Percentiles rank a stretch among this genome's conserved stretches.
Conservation (phyloP, 2,888 invertebrate genomes). For the Nomada hirtipes region DNA sequence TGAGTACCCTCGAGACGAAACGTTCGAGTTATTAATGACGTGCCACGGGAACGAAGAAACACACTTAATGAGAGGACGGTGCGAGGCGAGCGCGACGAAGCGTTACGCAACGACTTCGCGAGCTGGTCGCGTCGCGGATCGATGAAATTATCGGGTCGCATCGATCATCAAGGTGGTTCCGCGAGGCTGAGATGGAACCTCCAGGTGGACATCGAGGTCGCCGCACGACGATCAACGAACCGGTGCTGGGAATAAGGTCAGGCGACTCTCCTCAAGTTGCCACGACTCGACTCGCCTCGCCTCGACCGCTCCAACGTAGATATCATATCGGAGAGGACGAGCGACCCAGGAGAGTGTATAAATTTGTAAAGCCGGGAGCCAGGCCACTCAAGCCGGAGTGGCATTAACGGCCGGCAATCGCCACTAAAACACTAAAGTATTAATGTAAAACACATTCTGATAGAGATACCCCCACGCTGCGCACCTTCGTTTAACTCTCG, state of each 20-base stretch:
- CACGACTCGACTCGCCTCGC: slow-evolving; percentile 33
- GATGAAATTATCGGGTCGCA: slow-evolving; percentile 41
- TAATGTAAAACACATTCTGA: slow-evolving; percentile 84
- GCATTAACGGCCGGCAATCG: slow-evolving; percentile 83
- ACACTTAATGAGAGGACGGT: slow-evolving; percentile 16
- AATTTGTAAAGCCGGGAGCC: slow-evolving; percentile 83
- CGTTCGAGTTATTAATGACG: slow-evolving; percentile 46
- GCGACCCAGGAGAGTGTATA: slow-evolving; percentile 78
- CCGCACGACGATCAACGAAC: slow-evolving; percentile 53
- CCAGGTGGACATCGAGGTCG: slow-evolving; percentile 59
- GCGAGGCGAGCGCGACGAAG: not conserved
- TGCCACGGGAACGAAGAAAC: slow-evolving; percentile 31
- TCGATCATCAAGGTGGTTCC: slow-evolving; percentile 40
- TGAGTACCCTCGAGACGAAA: not conserved
- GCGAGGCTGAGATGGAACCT: slow-evolving; percentile 17
- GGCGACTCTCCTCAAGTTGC: slow-evolving; percentile 50
- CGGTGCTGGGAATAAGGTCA: slow-evolving; percentile 70
- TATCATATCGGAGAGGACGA: slow-evolving; percentile 80
- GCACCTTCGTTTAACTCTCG: slow-evolving; percentile 31
- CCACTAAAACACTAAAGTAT: slow-evolving; percentile 83
- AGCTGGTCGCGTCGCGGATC: slow-evolving; percentile 19
- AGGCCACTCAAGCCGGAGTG: slow-evolving; percentile 79
- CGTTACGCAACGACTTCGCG: slow-evolving; percentile 26
- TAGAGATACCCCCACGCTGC: slow-evolving; percentile 80
- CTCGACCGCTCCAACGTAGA: slow-evolving; percentile 69